Base-by-base conservation (phyloP, 2,888 invertebrate species). In the Embidobia sp. region DNA sequence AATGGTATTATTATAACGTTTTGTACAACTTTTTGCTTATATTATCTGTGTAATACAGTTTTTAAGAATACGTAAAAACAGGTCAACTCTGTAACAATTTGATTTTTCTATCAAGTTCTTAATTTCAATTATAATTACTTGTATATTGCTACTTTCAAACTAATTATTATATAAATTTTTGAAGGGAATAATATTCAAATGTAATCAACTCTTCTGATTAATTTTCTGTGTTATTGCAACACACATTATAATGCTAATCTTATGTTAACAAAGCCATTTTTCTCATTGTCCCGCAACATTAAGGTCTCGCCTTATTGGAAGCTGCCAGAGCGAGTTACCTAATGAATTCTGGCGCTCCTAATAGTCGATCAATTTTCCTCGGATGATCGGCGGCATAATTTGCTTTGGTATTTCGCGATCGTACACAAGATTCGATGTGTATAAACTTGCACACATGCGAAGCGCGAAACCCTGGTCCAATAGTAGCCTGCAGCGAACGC, bases 321-420 rank as follows among this genome's bases (percentile, higher is more conserved):
- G 59, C 49, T 18, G 49, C 5, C 33, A 6, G 26, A 49, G 33
- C 49, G 31, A 33, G 26, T 59, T 59, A 19, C 16, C 59, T 69
- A 69, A 69, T 69, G 59, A 59, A 59, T 59, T 69, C 59, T 6
- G 69, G 26, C 5, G 51, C 27, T 51, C 10, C 37, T 44, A 61
- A 61, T 61, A 18, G 51, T 13, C 44, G 70, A 61, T 61, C 53
- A 70, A 61, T 61, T 67, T 67, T 53, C 37, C 29, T 29, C 26
- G 42, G 51, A 61, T 63, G 77, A 77, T 77, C 66, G 55, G 55
- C 31, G 55, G 53, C 81, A 81, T 84, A 82, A 84, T 84, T 81
- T 44, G 80, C 75, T 81, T 76, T 80, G 80, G 79, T 78, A 81
- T 79, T 82, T 81, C 69, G 78, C 82, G 87, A 86, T 86, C 85